Evolutionary conservation across 35 echinoderm and acorn worm species (phyloP), one percentile per base, ranked within the genome.

Genomic region (Strongylocentrotus purpuratus): DNA sequence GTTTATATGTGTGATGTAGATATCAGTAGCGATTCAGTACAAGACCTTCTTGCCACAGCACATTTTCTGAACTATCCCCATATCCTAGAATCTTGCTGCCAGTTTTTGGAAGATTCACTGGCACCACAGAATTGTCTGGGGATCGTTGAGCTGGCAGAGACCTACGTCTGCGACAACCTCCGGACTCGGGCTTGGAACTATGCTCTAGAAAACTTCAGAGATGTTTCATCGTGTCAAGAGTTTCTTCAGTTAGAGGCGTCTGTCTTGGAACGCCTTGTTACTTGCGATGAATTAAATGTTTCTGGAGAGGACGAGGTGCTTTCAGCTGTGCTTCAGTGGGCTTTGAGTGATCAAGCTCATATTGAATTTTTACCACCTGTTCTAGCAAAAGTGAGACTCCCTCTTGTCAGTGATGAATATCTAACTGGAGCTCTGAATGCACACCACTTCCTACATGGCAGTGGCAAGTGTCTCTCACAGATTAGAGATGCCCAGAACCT

Each of bases 401-500:
- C 98, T 4, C 98, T 99, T 45, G 89, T 99, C 11, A 94, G 93
- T 46, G 94, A 97, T 88, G 85, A 71, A 18, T 87, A 95, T 47
- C 55, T 99, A 4, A 93, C 93, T 28, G 31, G 85, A 15, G 48
- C 61, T 45, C 47, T 78, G 45, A 90, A 87, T 46, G 92, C 86
- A 48, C 20, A 95, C 58, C 87, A 48, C 0, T 46, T 95, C 85
- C 35, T 97, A 32, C 94, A 91, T 15, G 47, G 94, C 33, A 95
- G 88, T 33, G 52, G 70, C 9, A 88, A 94, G 32, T 93, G 90
- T n/a, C 32, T 86, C 7, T 88, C 95, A 25, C 87, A 95, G 28
- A 61, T 99, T 11, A 96, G 95, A 78, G 98, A 99, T 41, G 98
- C 98, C 85, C 95, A 95, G 61, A 96, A 92, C 91, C 96, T 97